A percentile compares a stretch with the other conserved stretches of the same genome.
phyloP scores from a whole-genome alignment of 2,113 vertebrate species.

The Eubucco bourcierii region DNA sequence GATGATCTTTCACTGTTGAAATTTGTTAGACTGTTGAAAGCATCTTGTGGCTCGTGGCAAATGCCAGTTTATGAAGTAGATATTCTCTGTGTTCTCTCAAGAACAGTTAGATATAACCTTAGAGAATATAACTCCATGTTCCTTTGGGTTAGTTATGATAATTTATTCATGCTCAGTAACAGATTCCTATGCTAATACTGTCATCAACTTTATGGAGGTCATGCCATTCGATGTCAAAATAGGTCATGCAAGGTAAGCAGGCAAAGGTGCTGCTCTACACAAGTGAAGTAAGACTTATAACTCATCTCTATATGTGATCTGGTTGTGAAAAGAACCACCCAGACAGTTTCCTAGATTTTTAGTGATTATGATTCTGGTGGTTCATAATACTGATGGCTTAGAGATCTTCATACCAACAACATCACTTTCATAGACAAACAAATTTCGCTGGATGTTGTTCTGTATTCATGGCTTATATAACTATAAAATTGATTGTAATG shows the following conservation, averaged over 20 bases:
- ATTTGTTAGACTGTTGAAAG: not conserved
- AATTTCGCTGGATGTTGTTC: not conserved
- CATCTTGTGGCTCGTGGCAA: not conserved
- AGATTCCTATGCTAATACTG: not conserved
- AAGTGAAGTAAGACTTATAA: not conserved
- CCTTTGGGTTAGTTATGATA: not conserved
- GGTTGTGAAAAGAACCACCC: not conserved
- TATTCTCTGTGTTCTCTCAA: not conserved
- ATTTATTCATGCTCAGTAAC: not conserved
- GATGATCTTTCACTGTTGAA: not conserved
- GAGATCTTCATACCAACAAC: not conserved
- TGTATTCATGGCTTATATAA: conserved; percentile 10
- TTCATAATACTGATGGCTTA: not conserved
- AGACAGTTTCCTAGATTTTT: not conserved
- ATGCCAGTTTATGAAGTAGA: not conserved
- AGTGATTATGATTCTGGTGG: not conserved
- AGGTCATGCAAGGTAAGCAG: not conserved
- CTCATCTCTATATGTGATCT: not conserved
- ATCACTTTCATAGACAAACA: not conserved
- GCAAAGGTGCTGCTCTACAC: not conserved
- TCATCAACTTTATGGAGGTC: not conserved
- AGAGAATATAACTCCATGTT: not conserved
- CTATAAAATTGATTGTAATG: conserved; percentile 24
- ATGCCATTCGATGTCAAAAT: not conserved
- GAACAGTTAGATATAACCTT: not conserved